Conservation (phyloP, 2,113 vertebrate genomes). For the Mus musculus region GRCm39 chr8:116985501-116986000, state of each 20-base stretch:
- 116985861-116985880: background rate
- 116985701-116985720: background rate
- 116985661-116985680: background rate
- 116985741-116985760: background rate
- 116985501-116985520: background rate
- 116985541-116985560: background rate
- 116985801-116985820: background rate
- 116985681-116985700: too few species aligned
- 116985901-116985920: background rate
- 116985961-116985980: background rate
- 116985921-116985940: background rate
- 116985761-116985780: background rate
- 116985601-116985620: background rate
- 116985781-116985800: background rate
- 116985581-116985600: background rate
- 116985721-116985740: background rate
- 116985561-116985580: background rate
- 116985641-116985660: background rate
- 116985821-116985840: too few species aligned
- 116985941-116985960: background rate
- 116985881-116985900: background rate
- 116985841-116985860: background rate
- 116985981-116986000: background rate
- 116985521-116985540: background rate
- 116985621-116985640: background rate